Evolutionary conservation across 1,140 invertebrate genomes (phyloP), one percentile per base, ranked within the genome.

Genomic region (Sminthurides bifidus): DNA sequence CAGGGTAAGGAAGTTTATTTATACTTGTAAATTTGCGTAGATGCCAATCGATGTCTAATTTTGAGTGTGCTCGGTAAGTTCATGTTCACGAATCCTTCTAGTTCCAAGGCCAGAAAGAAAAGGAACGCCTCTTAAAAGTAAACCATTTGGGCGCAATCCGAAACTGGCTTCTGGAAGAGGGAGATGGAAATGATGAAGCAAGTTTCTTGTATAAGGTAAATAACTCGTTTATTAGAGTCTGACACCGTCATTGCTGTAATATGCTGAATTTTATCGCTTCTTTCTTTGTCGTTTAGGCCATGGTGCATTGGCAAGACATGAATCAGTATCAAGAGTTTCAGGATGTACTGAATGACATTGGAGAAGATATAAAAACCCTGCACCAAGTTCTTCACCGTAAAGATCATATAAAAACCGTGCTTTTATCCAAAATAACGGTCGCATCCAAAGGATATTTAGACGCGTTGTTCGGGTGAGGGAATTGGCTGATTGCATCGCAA

Each of bases 1-100:
- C 21, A 27, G 48, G 29, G 48, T 51, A 33, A 31, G 48, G 4
- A 48, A 8, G n/a, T 48, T 19, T 26, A 26, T n/a, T 48, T 48
- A 6, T 10, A 21, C 41, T 43, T 10, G n/a, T 15, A 10, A 43
- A 14, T 43, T 43, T 21, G 41, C 17, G 41, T 10, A 14, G 17
- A 10, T 43, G 8, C n/a, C 21, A 21, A 6, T 43, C 24, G 6
- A 10, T 12, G 21, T 43, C 14, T 10, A 6, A 43, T 12, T n/a
- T 10, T 14, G 17, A 43, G 6, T 43, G 21, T 10, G 17, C 15
- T 43, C 6, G 17, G n/a, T 10, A 43, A 43, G 24, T 43, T 43
- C 6, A 19, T 43, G 26, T 48, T n/a, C n/a, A n/a, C n/a, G 21
- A 27, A 27, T 27, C 6, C 8, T 27, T 48, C 6, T 19, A 48